phyloP scores from a whole-genome alignment of 2,888 invertebrate species.

The Pyrrhosoma nymphula region DNA sequence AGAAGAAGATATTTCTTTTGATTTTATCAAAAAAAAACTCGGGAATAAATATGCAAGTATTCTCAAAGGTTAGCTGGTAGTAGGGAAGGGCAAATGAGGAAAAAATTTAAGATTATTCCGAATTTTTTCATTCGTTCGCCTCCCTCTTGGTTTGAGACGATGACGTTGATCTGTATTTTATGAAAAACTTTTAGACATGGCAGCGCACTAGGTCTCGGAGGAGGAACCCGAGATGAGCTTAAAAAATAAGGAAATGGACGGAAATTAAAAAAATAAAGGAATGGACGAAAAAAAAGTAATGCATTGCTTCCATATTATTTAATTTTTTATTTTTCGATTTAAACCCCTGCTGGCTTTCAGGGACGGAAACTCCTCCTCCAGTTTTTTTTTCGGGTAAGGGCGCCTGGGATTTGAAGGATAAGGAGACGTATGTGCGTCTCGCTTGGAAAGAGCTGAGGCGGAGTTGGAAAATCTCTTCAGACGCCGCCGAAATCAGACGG shows the following conservation, averaged over 20 bases:
- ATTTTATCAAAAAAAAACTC: neutral
- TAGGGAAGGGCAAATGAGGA: slow-evolving; percentile 22
- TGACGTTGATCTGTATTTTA: slow-evolving; percentile 32
- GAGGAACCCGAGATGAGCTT: neutral
- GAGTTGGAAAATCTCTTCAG: slow-evolving; percentile 22
- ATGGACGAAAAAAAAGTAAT: neutral
- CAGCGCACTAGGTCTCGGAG: neutral
- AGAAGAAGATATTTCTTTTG: slow-evolving; percentile 26
- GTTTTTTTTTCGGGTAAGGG: neutral
- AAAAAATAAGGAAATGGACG: no score
- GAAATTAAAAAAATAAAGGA: neutral
- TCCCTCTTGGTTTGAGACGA: neutral
- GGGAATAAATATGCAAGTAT: neutral
- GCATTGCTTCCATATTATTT: neutral
- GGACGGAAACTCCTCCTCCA: neutral
- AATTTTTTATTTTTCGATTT: neutral
- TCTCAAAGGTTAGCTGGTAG: neutral
- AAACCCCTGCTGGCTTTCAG: neutral
- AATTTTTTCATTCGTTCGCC: neutral
- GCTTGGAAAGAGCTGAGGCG: neutral
- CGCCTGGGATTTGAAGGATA: slow-evolving; percentile 1
- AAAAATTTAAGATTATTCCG: neutral
- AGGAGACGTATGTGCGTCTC: neutral
- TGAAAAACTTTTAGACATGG: slow-evolving; percentile 16
- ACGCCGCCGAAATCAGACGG: slow-evolving; percentile 9